Conservation (phyloP, 2,113 vertebrate species). For the Esox niger region DNA sequence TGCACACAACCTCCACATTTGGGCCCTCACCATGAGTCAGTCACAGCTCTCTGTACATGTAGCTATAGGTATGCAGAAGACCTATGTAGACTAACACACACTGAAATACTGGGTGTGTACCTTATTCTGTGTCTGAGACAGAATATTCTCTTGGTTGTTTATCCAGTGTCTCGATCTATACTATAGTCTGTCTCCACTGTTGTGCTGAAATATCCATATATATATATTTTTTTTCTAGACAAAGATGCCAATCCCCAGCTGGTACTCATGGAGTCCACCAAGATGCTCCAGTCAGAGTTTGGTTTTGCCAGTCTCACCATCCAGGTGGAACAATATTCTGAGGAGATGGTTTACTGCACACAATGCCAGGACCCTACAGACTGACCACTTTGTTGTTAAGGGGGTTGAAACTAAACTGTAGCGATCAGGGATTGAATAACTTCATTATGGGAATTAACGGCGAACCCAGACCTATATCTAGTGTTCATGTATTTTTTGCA, state of each 20-base stretch:
- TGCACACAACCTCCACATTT: conserved; percentile 84
- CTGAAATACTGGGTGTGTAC: no score
- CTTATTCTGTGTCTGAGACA: no score
- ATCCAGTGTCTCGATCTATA: no score
- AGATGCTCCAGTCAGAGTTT: conserved; percentile 74
- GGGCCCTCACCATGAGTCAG: conserved; percentile 79
- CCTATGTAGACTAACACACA: no score
- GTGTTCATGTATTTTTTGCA: no score
- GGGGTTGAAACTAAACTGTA: neutral
- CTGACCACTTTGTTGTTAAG: conserved; percentile 33
- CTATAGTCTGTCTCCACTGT: no score
- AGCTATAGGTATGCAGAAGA: conserved; percentile 71
- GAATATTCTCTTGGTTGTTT: no score
- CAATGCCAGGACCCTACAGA: conserved; percentile 53
- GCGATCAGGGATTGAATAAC: neutral
- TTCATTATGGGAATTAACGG: no score
- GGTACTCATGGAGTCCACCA: conserved; percentile 71
- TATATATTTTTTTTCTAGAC: conserved; percentile 67
- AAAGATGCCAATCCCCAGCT: conserved; percentile 57
- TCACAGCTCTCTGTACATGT: conserved; percentile 81
- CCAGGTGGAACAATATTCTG: conserved; percentile 77
- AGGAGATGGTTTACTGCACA: conserved; percentile 57
- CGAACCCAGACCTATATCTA: no score
- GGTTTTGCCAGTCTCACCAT: conserved; percentile 78
- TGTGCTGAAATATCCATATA: no score